These are phyloP conservation scores for Aythya baeri DNA, from an alignment of 2,113 vertebrate genomes.

Conservation along the genomic window DNA sequence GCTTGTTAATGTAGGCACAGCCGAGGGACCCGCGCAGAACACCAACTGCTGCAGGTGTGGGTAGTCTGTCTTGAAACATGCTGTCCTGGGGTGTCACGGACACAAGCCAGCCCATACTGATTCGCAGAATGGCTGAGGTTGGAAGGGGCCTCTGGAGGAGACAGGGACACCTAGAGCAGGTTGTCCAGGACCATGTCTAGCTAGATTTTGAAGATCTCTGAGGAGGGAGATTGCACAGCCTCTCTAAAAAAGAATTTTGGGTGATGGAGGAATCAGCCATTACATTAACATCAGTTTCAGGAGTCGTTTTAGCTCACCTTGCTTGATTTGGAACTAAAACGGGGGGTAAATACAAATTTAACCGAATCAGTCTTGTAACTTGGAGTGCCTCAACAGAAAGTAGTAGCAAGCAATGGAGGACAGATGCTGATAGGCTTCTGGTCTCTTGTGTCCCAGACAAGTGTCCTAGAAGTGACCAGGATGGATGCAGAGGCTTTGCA, in stretches of 20 bases:
- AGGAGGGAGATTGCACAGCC: background rate
- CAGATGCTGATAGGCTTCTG: background rate
- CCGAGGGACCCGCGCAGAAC: background rate
- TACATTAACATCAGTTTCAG: background rate
- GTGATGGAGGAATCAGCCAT: background rate
- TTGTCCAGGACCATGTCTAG: background rate
- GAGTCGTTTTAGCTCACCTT: background rate
- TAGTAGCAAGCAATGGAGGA: background rate
- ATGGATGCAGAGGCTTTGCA: fast-evolving
- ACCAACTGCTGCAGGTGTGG: background rate
- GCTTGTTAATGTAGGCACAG: fast-evolving
- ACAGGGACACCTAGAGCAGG: background rate
- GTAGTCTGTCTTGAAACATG: background rate
- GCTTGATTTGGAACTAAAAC: background rate
- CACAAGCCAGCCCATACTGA: fast-evolving
- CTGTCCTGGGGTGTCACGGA: background rate
- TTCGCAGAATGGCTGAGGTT: background rate
- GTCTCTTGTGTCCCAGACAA: background rate
- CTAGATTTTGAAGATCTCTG: background rate
- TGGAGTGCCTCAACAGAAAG: background rate
- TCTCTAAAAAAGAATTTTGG: background rate
- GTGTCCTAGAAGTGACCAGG: background rate
- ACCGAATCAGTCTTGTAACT: too few relatives aligned
- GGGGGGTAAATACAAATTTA: background rate
- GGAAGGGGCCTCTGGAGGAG: background rate